phyloP scores from a whole-genome alignment of 2,797 vertebrate genomes.

The Lates japonicus region DNA sequence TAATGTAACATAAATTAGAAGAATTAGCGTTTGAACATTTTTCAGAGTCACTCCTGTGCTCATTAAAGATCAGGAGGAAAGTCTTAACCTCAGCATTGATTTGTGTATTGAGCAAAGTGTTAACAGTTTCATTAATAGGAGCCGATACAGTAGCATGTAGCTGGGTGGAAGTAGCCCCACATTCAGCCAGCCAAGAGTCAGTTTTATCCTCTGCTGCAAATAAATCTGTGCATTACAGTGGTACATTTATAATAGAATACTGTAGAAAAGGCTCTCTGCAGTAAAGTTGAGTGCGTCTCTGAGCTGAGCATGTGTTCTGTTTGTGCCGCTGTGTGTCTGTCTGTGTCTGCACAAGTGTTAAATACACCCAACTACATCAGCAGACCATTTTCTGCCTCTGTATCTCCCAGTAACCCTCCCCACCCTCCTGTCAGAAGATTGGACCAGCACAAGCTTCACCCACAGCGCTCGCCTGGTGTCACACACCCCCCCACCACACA shows the following conservation, averaged over 20 bases:
- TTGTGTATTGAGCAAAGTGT: conserved; percentile 32
- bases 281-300: conserved; percentile 14
- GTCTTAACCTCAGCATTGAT: conserved; percentile 44
- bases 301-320: conserved; percentile 19
- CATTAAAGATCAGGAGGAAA: conserved; percentile 23
- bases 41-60: neutral
- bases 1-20: conserved; percentile 24
- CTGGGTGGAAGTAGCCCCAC: neutral
- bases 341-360: conserved; percentile 54
- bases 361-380: conserved; percentile 67
- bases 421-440: conserved; percentile 78
- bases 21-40: conserved; percentile 9
- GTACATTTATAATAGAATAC: neutral
- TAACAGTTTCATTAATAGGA: conserved; percentile 36
- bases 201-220: neutral
- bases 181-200: neutral
- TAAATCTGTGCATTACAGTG: conserved; percentile 1
- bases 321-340: conserved; percentile 18
- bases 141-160: conserved; percentile 15
- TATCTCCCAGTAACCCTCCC: conserved; percentile 71
- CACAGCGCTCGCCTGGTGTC: conserved; percentile 47
- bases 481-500: neutral
- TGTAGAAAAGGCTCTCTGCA: neutral
- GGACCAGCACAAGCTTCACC: conserved; percentile 68
- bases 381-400: conserved; percentile 79